Base-by-base conservation (phyloP, 2,113 vertebrate genomes). In the Lampris megalopsis region DNA sequence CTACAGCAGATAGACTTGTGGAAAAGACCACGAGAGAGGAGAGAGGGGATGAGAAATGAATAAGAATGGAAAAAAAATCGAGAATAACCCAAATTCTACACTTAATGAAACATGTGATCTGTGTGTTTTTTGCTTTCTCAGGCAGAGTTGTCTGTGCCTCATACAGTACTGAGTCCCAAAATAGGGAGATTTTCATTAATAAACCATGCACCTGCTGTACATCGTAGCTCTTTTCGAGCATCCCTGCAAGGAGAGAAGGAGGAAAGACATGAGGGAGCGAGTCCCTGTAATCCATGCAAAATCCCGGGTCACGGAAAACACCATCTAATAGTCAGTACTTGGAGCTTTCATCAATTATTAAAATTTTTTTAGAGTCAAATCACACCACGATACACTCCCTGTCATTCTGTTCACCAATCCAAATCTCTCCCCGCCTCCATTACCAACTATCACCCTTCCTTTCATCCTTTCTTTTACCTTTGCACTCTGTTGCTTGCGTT, bases 131-230 rank as follows among this genome's bases (percentile, higher is more conserved):
- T 73, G 13, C 69, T 43, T 48, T 84, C 52, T 86, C 59, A 71
- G 13, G 74, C 71, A 69, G 80, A 72, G 9, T 13, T 76, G 13
- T 10, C 42, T 45, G 36, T 10, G 65, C 42, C 68, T 77, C 62
- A 63, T 81, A 78, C 13, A 58, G n/a, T 81, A 78, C 13, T 58
- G n/a, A 83, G 50, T 73, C 83, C 48, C 57, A 86, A 88, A 91
- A 90, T 88, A 91, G 89, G 80, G 54, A 81, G 78, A 52, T 57
- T 35, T 63, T 64, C 87, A 91, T 93, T 65, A 91, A 91, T 93
- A 89, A 92, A 91, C 63, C 88, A 92, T 91, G 83, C 77, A 75
- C 87, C 86, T 84, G 86, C 92, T 91, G 87, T 84, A 89, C 77
- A 81, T 82, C 77, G 71, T 65, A 57, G 74, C 53, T 80, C 64